Base-by-base conservation (phyloP, 2,797 vertebrate species). In the Poecilia gillii region DNA sequence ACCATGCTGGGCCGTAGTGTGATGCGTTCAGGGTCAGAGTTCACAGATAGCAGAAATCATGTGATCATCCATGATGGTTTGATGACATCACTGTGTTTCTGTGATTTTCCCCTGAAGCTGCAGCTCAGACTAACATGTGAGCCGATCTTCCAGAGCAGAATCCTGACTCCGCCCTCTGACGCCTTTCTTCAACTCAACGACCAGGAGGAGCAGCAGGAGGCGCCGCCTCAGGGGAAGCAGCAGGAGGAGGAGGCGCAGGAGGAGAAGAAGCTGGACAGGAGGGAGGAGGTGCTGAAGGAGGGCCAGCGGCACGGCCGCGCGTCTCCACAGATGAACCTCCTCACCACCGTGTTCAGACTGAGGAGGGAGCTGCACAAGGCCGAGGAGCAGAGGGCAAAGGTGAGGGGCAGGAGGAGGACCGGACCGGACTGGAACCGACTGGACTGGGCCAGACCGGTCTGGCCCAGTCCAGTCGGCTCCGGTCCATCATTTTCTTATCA, bases 291-390 rank as follows among this genome's bases (percentile, higher is more conserved):
- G 20, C 74, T 73, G 39, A 76, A 77, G 73, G 64, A 91, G 28
- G 93, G 89, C 72, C 92, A 96, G 31, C 95, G 96, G 77, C 87
- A 93, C 0, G 93, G 95, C 33, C 87, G 0, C 74, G 89, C 70
- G 90, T 78, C 81, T 14, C 94, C 94, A 2, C 94, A 95, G 39
- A 96, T 93, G 84, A 93, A 96, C 53, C 90, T 97, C 89, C 81
- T 96, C 23, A 81, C 90, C 46, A 93, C 93, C 23, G 85, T 97
- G 75, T 96, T 97, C 79, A 92, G 82, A 78, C 92, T 98, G 75
- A 97, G 94, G 81, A 97, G 93, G 82, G 95, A 96, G 25, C 95
- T 98, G 11, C 96, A 92, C 73, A 88, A 84, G 43, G 94, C 93
- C 0, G 96, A 96, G 92, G 94, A 95, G 41, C 92, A 95, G 74